Evolutionary conservation across 2,888 invertebrate species (phyloP), one percentile per base, ranked within the genome.

Genomic region (Trachelus troglodyta): DNA sequence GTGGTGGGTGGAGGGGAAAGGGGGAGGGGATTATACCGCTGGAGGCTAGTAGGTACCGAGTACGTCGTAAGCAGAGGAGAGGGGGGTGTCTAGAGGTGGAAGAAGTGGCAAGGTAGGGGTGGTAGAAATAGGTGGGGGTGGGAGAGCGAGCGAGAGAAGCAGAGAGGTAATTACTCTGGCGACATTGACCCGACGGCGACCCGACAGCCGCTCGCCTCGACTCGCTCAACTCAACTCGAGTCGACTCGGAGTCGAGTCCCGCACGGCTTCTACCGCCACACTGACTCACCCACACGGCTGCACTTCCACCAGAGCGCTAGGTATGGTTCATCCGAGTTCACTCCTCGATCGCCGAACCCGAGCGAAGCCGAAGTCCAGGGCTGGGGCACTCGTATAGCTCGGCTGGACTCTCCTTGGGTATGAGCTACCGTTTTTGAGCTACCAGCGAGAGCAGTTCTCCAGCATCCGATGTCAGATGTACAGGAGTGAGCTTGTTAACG

Each of bases 121-220:
- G 80, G 69, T 33, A 69, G 30, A n/a, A 68, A 75, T 34, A 73
- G 78, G 78, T 76, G 80, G 69, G 33, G 73, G 34, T 23, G 35
- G 77, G 56, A 74, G 76, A 40, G 77, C 73, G 73, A 71, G 78
- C 80, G 81, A 69, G 68, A n/a, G 69, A 35, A 79, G 80, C 80
- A 82, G 84, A 84, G 86, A 87, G 88, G 87, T 89, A 90, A 90
- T 90, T 90, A 90, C 89, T 88, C 88, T 86, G 88, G 88, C 88
- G 90, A 90, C 90, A 90, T 90, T 90, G 90, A 90, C 90, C 90
- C 90, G 89, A 86, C 88, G 87, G 85, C 87, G 88, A 89, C 89
- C 89, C 87, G 86, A 86, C 88, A 87, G 85, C 84, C 87, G 84
- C 84, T 84, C 83, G 83, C 86, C 40, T 84, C 85, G 85, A 80